Base-by-base conservation (phyloP, 2,888 invertebrate genomes). In the Coremacera marginata region DNA sequence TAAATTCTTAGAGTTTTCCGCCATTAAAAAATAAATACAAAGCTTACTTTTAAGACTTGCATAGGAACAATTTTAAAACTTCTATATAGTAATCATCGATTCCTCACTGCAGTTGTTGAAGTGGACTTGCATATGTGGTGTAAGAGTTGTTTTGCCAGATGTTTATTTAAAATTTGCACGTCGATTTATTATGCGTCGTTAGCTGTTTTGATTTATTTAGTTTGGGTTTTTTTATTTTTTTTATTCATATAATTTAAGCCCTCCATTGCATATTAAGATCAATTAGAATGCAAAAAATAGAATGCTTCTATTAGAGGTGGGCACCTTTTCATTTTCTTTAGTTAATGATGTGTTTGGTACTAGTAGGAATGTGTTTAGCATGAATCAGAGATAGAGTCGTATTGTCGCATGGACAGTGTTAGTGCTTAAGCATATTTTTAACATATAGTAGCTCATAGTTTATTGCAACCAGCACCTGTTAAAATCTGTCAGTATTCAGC, bases 341-440 rank as follows among this genome's bases (percentile, higher is more conserved):
- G 65, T 52, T 73, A 73, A 73, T 65, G 22, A 22, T 25, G 44
- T 67, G 67, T 74, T 74, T 74, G 63, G 63, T 51, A 55, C 52
- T 73, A 37, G 16, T 8, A 60, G 57, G n/a, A 71, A 37, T 57
- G 44, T 25, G 27, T 14, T 34, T 49, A 8, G 37, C 9, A 70
- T 70, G 70, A 70, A 70, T 70, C 70, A 70, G 31, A 31, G 22
- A 11, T 67, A 19, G 11, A 67, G 44, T 67, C 22, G n/a, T 11
- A 11, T 44, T 44, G 14, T 11, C 11, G 44, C 14, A 44, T 14
- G 44, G 14, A 11, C 44, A 11, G 31, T 44, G 11, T 11, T 44
- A 44, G 5, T 31, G 31, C 31, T 31, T 3, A 31, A 3, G 3
- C 37, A 44, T 14, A 44, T 44, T 44, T 44, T 11, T 11, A 7